These are phyloP conservation scores for Hirundichthys speculiger DNA, from an alignment of 2,113 vertebrate species.

Conservation along the genomic window DNA sequence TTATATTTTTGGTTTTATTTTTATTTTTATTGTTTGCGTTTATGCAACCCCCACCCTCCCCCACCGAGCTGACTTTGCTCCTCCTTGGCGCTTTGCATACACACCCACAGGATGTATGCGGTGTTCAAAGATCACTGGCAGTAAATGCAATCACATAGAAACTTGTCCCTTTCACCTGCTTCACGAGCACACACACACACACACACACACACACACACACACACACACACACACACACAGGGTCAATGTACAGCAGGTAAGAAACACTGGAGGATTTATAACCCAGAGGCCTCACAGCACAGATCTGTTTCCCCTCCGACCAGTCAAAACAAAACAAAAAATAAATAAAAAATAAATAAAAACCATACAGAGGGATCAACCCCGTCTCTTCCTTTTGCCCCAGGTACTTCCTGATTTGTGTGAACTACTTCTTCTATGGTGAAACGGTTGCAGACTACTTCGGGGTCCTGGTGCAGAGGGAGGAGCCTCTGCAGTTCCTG, in stretches of 20 bases:
- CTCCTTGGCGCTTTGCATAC: slow-evolving; percentile 9
- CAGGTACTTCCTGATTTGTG: slow-evolving; percentile 97
- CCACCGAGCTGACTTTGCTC: no score
- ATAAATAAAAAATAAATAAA: not conserved
- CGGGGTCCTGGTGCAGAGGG: slow-evolving; percentile 91
- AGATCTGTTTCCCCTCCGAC: no score
- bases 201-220: not conserved
- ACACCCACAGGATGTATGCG: not conserved
- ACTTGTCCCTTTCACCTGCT: slow-evolving; percentile 23
- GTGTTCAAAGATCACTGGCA: slow-evolving; percentile 75
- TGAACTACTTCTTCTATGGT: slow-evolving; percentile 99
- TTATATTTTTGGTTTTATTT: no score
- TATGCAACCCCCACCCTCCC: no score
- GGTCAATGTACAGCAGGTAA: slow-evolving; percentile 48
- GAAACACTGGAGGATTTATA: slow-evolving; percentile 4
- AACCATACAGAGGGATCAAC: no score
- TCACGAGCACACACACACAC: not conserved
- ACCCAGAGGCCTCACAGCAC: not conserved
- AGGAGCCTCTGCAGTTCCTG: slow-evolving; percentile 95
- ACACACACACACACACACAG: not conserved
- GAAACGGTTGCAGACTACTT: slow-evolving; percentile 98
- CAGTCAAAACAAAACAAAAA: not conserved
- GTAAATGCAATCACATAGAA: slow-evolving; percentile 44
- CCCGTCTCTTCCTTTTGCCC: not conserved
- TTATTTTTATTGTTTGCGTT: no score